Evolutionary conservation across 2,797 vertebrate genomes (phyloP).

Genomic region (Fringilla coelebs): DNA sequence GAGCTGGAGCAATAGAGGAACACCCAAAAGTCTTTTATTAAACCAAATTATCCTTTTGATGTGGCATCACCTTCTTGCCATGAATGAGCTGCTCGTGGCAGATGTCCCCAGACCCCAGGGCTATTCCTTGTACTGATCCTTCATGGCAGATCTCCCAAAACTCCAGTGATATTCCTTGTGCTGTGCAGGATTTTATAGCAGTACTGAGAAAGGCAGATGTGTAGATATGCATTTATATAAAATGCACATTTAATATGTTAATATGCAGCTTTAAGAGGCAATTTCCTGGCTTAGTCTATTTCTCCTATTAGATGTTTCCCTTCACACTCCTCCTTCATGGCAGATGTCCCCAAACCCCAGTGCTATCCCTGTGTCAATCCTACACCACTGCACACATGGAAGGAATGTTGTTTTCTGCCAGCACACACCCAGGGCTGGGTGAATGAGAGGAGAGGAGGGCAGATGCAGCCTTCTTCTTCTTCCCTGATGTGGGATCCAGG

Average conservation of each 20-base stretch:
- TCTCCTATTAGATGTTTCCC: conserved; percentile 7
- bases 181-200: neutral
- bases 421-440: neutral
- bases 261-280: conserved; percentile 29
- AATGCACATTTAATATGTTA: neutral
- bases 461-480: neutral
- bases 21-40: neutral
- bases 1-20: neutral
- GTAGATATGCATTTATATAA: neutral
- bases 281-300: conserved; percentile 57
- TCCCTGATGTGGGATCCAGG: neutral
- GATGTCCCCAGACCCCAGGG: neutral
- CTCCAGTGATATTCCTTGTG: rapidly evolving
- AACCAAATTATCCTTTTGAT: neutral
- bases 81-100: neutral
- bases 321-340: neutral
- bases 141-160: neutral
- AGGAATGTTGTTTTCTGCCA: neutral
- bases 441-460: neutral
- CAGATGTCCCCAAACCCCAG: neutral
- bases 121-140: neutral
- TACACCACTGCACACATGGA: neutral
- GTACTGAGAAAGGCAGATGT: neutral
- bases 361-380: rapidly evolving
- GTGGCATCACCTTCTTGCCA: neutral